These are phyloP conservation scores for Alligator mississippiensis DNA, from an alignment of 2,113 vertebrate species.

Conservation along the genomic window DNA sequence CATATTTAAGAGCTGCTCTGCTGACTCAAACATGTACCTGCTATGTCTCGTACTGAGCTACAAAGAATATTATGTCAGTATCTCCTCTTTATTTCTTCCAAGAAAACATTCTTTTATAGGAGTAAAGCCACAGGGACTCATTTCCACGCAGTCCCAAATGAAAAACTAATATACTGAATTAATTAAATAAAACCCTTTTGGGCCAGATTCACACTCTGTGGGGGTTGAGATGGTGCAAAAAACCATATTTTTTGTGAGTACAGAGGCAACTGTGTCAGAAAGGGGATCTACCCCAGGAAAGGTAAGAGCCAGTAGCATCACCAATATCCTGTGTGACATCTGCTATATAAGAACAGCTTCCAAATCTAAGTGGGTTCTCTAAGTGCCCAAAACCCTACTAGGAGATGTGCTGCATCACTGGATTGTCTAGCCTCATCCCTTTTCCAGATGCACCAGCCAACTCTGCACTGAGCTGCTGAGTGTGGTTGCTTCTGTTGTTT, in stretches of 20 bases:
- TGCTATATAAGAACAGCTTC: background rate
- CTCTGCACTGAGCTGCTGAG: background rate
- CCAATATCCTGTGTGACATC: background rate
- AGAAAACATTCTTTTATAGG: background rate
- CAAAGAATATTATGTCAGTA: rapidly evolving
- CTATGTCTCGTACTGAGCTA: background rate
- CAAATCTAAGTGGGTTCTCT: background rate
- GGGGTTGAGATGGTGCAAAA: background rate
- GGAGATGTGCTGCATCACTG: rapidly evolving
- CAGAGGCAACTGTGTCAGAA: background rate
- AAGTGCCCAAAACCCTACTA: rapidly evolving
- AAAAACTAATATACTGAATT: background rate
- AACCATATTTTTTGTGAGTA: background rate
- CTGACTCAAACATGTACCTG: background rate
- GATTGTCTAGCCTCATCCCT: background rate
- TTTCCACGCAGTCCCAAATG: background rate
- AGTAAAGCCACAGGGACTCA: background rate
- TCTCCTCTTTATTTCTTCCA: background rate
- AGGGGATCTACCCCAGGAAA: background rate
- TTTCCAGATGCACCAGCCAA: background rate
- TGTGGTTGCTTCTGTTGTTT: background rate
- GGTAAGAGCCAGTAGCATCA: background rate
- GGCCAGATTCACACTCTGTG: background rate
- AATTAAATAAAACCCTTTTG: background rate
- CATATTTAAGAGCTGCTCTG: background rate